Evolutionary conservation across 2,888 invertebrate genomes (phyloP).

Genomic region (Pyrocoelia pectoralis): DNA sequence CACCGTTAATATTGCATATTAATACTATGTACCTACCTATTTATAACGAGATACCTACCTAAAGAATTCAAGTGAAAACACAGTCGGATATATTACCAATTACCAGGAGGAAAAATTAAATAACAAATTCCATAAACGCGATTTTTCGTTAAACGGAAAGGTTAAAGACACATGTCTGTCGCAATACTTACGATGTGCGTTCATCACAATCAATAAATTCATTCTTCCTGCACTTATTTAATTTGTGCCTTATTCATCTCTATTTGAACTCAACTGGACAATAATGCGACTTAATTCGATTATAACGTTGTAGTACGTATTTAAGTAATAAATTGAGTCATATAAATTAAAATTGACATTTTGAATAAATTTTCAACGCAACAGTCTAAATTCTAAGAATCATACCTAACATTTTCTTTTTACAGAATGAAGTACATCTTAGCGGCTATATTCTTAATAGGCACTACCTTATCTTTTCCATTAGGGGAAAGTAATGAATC

Average conservation of each 20-base stretch:
- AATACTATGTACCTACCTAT: too few species aligned
- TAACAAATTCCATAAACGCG: too few species aligned
- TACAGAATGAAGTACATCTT: slow-evolving; percentile 72
- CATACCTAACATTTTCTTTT: slow-evolving; percentile 31
- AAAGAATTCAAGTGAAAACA: too few species aligned
- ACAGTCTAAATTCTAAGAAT: neutral
- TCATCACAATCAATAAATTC: slow-evolving; percentile 31
- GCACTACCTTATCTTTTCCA: slow-evolving; percentile 65
- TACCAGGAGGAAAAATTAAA: too few species aligned
- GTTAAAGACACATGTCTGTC: slow-evolving; percentile 27
- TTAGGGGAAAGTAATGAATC: slow-evolving; percentile 62
- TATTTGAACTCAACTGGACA: slow-evolving; percentile 26
- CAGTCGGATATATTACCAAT: too few species aligned
- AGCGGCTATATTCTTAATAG: slow-evolving; percentile 67
- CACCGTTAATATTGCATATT: too few species aligned
- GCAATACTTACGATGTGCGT: slow-evolving; percentile 22
- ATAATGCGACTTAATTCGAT: slow-evolving; percentile 21
- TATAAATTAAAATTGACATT: neutral
- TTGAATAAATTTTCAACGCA: too few species aligned
- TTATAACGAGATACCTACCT: too few species aligned
- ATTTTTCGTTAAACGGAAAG: neutral
- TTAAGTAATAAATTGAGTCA: neutral
- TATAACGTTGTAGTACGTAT: slow-evolving; percentile 8
- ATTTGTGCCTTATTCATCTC: slow-evolving; percentile 24
- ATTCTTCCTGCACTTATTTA: slow-evolving; percentile 37